Evolutionary conservation across 2,113 vertebrate species (phyloP).

Genomic region (Tautogolabrus adspersus): DNA sequence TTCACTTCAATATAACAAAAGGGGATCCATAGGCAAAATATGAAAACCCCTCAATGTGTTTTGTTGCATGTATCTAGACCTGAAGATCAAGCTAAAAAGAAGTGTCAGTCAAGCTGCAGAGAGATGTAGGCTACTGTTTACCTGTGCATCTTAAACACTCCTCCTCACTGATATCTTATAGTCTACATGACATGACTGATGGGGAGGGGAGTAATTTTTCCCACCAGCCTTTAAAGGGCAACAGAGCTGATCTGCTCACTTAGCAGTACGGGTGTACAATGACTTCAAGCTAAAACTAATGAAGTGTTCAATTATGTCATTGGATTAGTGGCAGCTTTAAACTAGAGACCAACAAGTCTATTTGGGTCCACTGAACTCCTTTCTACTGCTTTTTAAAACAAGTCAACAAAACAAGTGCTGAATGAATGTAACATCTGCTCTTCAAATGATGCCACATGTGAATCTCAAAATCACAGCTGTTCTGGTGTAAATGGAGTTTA

Average conservation of each 20-base stretch:
- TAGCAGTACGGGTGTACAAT: not conserved
- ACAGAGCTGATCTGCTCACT: not conserved
- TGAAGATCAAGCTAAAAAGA: constrained; percentile 43
- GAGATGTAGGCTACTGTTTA: constrained; percentile 61
- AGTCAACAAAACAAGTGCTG: too few species aligned
- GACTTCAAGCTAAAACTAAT: not conserved
- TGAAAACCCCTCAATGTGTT: constrained; percentile 22
- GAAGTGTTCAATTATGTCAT: not conserved
- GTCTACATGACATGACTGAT: constrained; percentile 57
- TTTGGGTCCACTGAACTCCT: too few species aligned
- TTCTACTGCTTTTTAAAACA: too few species aligned
- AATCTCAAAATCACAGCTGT: too few species aligned
- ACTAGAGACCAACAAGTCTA: not conserved
- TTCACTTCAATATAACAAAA: constrained; percentile 44
- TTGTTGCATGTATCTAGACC: constrained; percentile 16
- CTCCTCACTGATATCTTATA: constrained; percentile 45
- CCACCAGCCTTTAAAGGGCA: not conserved
- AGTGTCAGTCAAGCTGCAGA: constrained; percentile 27
- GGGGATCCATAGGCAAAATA: not conserved
- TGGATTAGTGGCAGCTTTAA: not conserved
- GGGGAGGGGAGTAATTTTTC: too few species aligned
- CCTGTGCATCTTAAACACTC: constrained; percentile 44
- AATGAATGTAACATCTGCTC: too few species aligned
- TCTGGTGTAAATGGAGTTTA: too few species aligned
- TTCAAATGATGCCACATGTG: too few species aligned